Evolutionary conservation across 2,888 invertebrate species (phyloP).

Genomic region (Nemotelus nigrinus): DNA sequence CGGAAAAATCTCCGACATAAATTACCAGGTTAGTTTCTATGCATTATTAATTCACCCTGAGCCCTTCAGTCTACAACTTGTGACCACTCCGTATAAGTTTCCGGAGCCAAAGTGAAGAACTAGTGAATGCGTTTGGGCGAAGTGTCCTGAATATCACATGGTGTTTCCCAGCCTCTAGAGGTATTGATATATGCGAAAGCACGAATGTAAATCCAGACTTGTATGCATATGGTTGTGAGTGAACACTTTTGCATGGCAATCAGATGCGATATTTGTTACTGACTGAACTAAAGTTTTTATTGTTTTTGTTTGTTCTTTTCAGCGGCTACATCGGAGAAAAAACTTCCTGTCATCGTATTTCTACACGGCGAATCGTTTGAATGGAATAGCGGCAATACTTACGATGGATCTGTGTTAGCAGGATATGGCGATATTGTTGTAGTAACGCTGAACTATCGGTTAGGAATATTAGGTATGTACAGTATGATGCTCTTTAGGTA

Average conservation of each 20-base stretch:
- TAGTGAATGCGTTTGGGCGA: not conserved
- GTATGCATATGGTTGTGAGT: slow-evolving; percentile 1
- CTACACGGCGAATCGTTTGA: slow-evolving; percentile 76
- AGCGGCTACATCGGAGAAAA: slow-evolving; percentile 64
- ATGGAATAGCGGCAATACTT: slow-evolving; percentile 96
- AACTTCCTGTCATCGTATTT: slow-evolving; percentile 65
- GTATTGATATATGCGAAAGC: slow-evolving; percentile 18
- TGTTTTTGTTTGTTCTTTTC: slow-evolving; percentile 29
- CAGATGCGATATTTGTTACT: slow-evolving; percentile 31
- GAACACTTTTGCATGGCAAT: not conserved
- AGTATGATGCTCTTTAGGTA: not conserved
- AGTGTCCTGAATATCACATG: slow-evolving; percentile 10
- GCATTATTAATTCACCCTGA: slow-evolving; percentile 31
- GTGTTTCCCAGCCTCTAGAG: not conserved
- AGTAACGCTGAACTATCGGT: slow-evolving; percentile 95
- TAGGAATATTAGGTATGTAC: slow-evolving; percentile 83
- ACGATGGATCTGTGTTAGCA: slow-evolving; percentile 94
- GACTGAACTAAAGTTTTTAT: not conserved
- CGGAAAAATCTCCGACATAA: slow-evolving; percentile 12
- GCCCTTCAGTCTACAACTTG: slow-evolving; percentile 2
- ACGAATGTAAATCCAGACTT: slow-evolving; percentile 18
- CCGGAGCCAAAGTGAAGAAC: not conserved
- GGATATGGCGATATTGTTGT: slow-evolving; percentile 92
- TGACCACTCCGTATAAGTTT: not conserved
- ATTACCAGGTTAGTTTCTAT: slow-evolving; percentile 23